Conservation (phyloP, 2,113 vertebrate species). For the Hippocampus barbouri region DNA sequence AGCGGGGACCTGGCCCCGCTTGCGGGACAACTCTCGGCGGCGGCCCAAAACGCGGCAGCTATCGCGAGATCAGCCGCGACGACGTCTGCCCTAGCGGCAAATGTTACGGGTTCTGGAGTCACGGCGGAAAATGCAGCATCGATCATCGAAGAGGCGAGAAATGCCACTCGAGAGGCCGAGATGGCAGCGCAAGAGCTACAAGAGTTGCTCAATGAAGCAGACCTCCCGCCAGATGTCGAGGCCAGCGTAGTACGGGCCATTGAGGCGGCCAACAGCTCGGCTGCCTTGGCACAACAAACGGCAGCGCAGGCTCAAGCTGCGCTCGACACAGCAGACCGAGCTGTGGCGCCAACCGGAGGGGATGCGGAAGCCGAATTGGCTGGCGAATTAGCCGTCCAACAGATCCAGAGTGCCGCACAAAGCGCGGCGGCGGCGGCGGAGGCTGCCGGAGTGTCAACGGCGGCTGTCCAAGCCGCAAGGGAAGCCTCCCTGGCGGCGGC, state of each 20-base stretch:
- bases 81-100: not conserved
- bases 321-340: not conserved
- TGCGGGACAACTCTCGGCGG: not conserved
- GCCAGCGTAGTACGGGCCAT: not conserved
- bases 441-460: not conserved
- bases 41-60: not conserved
- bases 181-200: not conserved
- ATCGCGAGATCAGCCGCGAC: not conserved
- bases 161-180: not conserved
- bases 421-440: not conserved
- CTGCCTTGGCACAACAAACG: not conserved
- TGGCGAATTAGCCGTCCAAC: not conserved
- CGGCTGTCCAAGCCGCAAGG: not conserved
- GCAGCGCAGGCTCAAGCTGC: not conserved
- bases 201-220: not conserved
- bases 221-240: not conserved
- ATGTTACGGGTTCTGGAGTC: not conserved
- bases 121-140: not conserved
- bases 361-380: not conserved
- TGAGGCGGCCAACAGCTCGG: not conserved
- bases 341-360: not conserved
- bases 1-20: not conserved
- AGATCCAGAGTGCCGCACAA: not conserved
- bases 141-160: not conserved
- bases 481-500: not conserved